Evolutionary conservation across 2,797 vertebrate species (phyloP), one percentile per base, ranked within the genome.

Genomic region (Malacoraja senta): DNA sequence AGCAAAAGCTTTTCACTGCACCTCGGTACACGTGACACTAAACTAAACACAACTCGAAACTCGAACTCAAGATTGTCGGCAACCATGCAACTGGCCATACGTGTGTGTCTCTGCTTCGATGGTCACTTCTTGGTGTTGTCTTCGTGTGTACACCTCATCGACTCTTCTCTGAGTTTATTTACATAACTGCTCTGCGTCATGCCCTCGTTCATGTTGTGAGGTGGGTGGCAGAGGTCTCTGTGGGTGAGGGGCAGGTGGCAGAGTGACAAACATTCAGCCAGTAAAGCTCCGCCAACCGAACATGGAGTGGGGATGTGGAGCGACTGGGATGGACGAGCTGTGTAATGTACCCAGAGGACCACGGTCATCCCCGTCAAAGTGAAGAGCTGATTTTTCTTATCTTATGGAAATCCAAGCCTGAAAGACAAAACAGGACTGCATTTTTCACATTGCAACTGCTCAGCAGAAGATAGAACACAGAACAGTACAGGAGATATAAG

Each of bases 351-450:
- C 0, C 26, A 92, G 53, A 8, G 29, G 72, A 29, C 38, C 90
- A 38, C 35, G 3, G 72, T 44, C 15, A 44, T 13, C 29, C 65
- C 29, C 21, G 38, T 92, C 90, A 92, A 53, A 71, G 90, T 15
- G 90, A 92, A 0, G 38, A 76, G 58, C 35, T 92, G 71, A 92
- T 26, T 76, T 92, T 92, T n/a, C 71, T 58, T 15, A 92, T 58
- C 72, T 92, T 76, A 17, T 92, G 71, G 24, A 92, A 35, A 1
- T 92, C 71, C 90, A 92, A 92, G 1, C 90, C 90, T 92, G 90
- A 76, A 92, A 92, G 44, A 44, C 90, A 92, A 72, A 91, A 58
- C 0, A 92, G 12, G 19, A 19, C 0, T 19, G 35, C 13, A 92
- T 24, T 76, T 8, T 53, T 76, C 38, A 74, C 68, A n/a, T 10